phyloP scores from a whole-genome alignment of 1,140 invertebrate species.

The Brachystomella parvula region DNA sequence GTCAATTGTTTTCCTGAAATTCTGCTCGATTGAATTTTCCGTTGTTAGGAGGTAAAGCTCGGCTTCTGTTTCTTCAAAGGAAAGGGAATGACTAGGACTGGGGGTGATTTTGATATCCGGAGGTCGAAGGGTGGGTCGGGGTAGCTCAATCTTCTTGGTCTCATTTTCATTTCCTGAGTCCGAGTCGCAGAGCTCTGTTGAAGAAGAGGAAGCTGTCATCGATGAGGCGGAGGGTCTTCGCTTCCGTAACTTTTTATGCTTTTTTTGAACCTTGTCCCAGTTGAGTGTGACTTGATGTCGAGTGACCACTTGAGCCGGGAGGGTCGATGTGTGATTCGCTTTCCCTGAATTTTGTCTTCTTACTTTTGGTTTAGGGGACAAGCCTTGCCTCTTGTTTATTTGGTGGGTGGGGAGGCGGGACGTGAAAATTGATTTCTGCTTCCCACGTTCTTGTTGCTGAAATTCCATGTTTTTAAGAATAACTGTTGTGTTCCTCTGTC shows the following conservation, averaged over 20 bases:
- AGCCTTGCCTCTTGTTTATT: constrained; percentile 7
- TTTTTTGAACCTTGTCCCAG: too few relatives aligned
- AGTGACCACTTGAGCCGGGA: too few relatives aligned
- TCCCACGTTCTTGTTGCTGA: constrained; percentile 1
- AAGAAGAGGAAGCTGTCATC: constrained; percentile 23
- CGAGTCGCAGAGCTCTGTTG: constrained; percentile 34
- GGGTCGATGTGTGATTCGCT: background rate
- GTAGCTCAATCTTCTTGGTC: background rate
- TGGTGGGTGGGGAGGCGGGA: constrained; percentile 1
- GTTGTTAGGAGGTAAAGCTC: too few relatives aligned
- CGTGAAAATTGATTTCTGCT: constrained; percentile 13
- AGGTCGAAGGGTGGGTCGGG: too few relatives aligned
- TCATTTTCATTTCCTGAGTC: constrained; percentile 21
- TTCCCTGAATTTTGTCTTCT: constrained; percentile 10
- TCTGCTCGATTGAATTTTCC: too few relatives aligned
- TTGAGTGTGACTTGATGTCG: constrained; percentile 30
- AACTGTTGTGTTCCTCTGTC: constrained; percentile 26
- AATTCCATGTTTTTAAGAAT: constrained; percentile 22
- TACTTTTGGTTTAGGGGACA: constrained; percentile 24
- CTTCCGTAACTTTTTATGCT: constrained; percentile 21
- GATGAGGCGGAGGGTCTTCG: constrained; percentile 19
- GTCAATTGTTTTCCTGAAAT: too few relatives aligned
- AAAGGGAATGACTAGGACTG: too few relatives aligned
- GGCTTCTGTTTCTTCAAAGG: too few relatives aligned
- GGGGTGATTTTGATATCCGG: too few relatives aligned